Conservation (phyloP, 2,888 invertebrate species). For the Ecdyonurus torrentis region DNA sequence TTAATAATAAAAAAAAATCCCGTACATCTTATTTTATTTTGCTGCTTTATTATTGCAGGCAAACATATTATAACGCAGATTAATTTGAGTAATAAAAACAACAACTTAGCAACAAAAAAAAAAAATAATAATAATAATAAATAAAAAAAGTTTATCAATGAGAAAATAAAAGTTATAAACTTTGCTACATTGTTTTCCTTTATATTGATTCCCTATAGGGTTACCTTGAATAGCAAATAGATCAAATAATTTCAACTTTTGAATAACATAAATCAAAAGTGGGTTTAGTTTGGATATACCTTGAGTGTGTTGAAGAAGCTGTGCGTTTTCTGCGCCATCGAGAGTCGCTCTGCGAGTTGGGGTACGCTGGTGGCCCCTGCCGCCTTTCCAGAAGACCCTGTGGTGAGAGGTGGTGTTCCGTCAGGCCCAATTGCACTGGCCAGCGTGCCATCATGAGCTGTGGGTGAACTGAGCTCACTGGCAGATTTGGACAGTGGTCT, state of each 20-base stretch:
- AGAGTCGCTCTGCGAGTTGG: slow-evolving; percentile 37
- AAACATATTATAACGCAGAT: too few relatives aligned
- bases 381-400: slow-evolving; percentile 23
- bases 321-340: slow-evolving; percentile 65
- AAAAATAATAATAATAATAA: too few relatives aligned
- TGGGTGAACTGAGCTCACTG: slow-evolving; percentile 54
- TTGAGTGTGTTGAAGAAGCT: slow-evolving; percentile 68
- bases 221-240: neutral
- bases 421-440: too few relatives aligned
- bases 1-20: too few relatives aligned
- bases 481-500: slow-evolving; percentile 68
- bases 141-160: too few relatives aligned
- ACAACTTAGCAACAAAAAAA: too few relatives aligned
- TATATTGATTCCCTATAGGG: neutral
- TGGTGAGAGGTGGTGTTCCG: slow-evolving; percentile 8
- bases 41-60: too few relatives aligned
- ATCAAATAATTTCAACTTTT: neutral
- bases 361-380: slow-evolving; percentile 18
- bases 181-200: neutral
- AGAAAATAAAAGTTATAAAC: too few relatives aligned
- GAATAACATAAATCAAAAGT: too few relatives aligned
- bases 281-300: slow-evolving; percentile 31
- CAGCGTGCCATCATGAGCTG: slow-evolving; percentile 27
- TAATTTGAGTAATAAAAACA: too few relatives aligned
- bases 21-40: too few relatives aligned